Evolutionary conservation across 2,888 invertebrate genomes (phyloP).

Genomic region (Oscheius onirici): DNA sequence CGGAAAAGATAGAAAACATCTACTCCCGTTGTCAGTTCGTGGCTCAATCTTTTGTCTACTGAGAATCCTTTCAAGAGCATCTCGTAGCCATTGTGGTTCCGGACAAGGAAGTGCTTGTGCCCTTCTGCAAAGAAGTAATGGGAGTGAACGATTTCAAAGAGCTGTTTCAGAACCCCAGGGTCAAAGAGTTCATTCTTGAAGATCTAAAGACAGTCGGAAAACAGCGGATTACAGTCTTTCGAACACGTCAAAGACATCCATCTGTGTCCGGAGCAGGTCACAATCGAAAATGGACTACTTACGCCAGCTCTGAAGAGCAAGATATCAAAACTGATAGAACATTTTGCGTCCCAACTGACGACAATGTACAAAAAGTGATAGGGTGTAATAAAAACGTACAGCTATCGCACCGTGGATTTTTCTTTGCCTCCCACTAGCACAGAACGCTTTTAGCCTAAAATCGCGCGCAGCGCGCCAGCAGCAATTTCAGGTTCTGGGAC

Average conservation of each 20-base stretch:
- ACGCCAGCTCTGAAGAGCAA: constrained; percentile 96
- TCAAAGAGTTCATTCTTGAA: constrained; percentile 87
- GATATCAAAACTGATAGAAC: constrained; percentile 77
- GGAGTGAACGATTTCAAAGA: constrained; percentile 54
- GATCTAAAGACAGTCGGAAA: constrained; percentile 90
- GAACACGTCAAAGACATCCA: constrained; percentile 96
- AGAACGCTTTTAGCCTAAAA: too few relatives aligned
- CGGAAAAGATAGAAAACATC: constrained; percentile 96
- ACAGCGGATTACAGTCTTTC: constrained; percentile 89
- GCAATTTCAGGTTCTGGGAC: too few relatives aligned
- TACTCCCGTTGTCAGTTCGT: constrained; percentile 92
- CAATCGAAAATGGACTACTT: constrained; percentile 92
- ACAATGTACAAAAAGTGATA: too few relatives aligned
- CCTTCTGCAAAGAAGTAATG: constrained; percentile 47
- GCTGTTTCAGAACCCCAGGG: constrained; percentile 73
- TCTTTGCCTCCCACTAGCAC: too few relatives aligned
- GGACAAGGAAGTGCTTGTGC: constrained; percentile 75
- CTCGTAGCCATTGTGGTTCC: constrained; percentile 94
- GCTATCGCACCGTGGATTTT: too few relatives aligned
- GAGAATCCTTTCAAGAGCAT: constrained; percentile 92
- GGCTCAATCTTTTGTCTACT: constrained; percentile 91
- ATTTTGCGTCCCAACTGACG: too few relatives aligned
- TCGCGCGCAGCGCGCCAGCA: too few relatives aligned
- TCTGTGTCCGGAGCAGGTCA: constrained; percentile 91
- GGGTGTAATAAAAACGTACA: too few relatives aligned